Base-by-base conservation (phyloP, 1,140 invertebrate species). In the Caenorhabditis briggsae region DNA sequence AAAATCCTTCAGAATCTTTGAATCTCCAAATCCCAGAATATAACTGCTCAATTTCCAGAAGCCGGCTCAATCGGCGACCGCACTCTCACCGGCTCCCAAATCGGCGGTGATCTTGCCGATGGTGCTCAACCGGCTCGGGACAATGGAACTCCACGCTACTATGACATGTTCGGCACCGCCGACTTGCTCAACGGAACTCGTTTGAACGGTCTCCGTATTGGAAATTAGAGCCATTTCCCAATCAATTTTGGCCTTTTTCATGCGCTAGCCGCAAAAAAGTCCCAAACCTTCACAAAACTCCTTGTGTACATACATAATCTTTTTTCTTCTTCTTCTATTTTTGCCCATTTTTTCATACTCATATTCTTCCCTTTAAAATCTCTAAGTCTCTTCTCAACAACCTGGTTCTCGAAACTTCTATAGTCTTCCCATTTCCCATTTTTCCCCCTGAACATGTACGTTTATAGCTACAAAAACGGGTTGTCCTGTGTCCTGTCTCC, bases 101-200 rank as follows among this genome's bases (percentile, higher is more conserved):
- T 65, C 23, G 83, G 61, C n/a, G 64, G 65, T 50, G 61, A 48
- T 20, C 18, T 82, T 9, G 82, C 20, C 18, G 74, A n/a, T 16
- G 33, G 11, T n/a, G 16, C 41, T n/a, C 82, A 64, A 41, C 33
- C 14, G 58, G 14, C 33, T 0, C 33, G 41, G 9, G 20, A 58
- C 6, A 43, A 58, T 14, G 82, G 58, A 16, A 25, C 55, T n/a
- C 85, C 74, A n/a, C 50, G 59, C 20, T 86, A 86, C 56, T 86
- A 86, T 41, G 78, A 82, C 48, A 74, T 78, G 12, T 86, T 86
- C 74, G 85, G 85, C 48, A 82, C 85, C n/a, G 85, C 74, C 78
- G 48, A 46, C 25, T 55, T 86, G 41, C 33, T 61, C 33, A 64
- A 58, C 20, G 82, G 82, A 3, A 64, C 53, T 59, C 82, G 82